A percentile compares a stretch with the other conserved stretches of the same genome.
These are phyloP conservation scores for Corythornis madagascariensis DNA, from an alignment of 2,113 vertebrate genomes.

Conservation along the genomic window DNA sequence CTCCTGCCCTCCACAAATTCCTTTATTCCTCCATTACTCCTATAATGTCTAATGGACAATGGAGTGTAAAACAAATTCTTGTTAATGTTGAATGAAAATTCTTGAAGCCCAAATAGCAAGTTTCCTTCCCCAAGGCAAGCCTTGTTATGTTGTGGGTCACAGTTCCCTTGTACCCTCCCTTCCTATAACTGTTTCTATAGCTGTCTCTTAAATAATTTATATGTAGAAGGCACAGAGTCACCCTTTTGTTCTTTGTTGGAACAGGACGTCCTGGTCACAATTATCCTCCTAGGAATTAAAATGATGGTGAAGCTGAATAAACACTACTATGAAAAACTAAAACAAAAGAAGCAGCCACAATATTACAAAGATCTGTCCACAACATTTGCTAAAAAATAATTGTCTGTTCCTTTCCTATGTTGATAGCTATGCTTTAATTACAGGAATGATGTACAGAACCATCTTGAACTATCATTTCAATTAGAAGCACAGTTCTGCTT, in stretches of 20 bases:
- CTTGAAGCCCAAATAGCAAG: background rate
- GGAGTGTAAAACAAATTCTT: background rate
- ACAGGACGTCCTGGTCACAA: background rate
- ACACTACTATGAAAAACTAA: background rate
- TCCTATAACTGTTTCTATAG: background rate
- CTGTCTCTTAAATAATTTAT: background rate
- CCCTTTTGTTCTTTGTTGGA: background rate
- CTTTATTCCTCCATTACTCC: background rate
- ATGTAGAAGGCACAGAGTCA: background rate
- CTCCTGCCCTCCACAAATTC: too few species aligned
- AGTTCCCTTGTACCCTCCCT: background rate
- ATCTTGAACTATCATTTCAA: background rate
- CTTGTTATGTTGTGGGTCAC: background rate
- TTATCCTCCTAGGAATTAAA: background rate
- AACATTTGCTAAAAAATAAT: background rate
- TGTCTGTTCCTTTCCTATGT: background rate
- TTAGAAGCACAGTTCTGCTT: background rate
- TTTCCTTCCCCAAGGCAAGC: background rate
- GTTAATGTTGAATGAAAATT: background rate
- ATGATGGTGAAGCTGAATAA: background rate
- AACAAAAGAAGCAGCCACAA: background rate
- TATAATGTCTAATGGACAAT: background rate
- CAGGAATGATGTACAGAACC: background rate
- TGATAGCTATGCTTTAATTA: background rate
- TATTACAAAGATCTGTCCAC: background rate